Evolutionary conservation across 2,888 invertebrate genomes (phyloP).

Genomic region (Epirrita christyi): DNA sequence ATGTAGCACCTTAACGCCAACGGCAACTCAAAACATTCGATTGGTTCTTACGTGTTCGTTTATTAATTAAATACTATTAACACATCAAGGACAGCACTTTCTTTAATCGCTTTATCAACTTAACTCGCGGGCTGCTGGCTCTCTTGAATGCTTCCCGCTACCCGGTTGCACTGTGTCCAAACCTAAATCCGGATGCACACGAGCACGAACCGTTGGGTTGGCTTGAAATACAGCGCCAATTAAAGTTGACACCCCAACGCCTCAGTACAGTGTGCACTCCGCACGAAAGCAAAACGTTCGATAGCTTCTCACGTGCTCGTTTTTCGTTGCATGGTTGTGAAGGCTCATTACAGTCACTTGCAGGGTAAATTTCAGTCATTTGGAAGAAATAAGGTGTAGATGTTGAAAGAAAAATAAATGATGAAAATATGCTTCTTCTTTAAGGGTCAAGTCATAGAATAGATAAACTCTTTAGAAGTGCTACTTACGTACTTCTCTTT

Average conservation of each 20-base stretch:
- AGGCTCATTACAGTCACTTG: constrained; percentile 36
- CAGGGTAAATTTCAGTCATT: constrained; percentile 29
- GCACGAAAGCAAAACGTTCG: constrained; percentile 58
- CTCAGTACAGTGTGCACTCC: constrained; percentile 71
- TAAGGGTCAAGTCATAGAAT: too few relatives aligned
- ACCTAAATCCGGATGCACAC: constrained; percentile 54
- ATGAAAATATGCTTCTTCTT: background rate
- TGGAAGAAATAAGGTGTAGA: constrained; percentile 1
- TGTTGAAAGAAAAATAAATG: too few relatives aligned
- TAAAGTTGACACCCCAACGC: constrained; percentile 78
- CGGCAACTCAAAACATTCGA: too few relatives aligned
- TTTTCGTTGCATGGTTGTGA: constrained; percentile 40
- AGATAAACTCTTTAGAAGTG: too few relatives aligned
- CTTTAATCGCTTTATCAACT: background rate
- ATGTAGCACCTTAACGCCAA: too few relatives aligned
- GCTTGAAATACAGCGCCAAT: constrained; percentile 81
- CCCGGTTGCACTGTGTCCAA: constrained; percentile 49
- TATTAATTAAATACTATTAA: too few relatives aligned
- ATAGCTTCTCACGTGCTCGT: constrained; percentile 60
- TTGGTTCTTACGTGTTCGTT: too few relatives aligned
- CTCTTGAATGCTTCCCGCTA: background rate
- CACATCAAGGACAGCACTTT: too few relatives aligned
- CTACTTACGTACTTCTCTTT: too few relatives aligned
- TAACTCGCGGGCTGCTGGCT: background rate
- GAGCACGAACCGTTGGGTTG: constrained; percentile 65